phyloP scores from a whole-genome alignment of 1,140 invertebrate genomes.

The Eriosoma lanigerum region DNA sequence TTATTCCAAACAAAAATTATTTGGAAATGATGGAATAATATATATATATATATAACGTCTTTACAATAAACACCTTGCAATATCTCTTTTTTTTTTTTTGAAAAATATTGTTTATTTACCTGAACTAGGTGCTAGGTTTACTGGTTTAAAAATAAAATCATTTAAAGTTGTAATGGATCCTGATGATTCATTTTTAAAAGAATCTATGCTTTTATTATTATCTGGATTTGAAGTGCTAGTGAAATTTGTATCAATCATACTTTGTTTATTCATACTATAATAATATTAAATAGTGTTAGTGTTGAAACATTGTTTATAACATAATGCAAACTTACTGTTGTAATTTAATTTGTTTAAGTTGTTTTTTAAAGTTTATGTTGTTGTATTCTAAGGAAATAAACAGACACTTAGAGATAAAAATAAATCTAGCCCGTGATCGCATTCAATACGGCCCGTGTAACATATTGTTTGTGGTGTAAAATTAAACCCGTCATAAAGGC shows the following conservation, averaged over 20 bases:
- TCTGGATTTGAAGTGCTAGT: too few relatives aligned
- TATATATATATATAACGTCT: too few relatives aligned
- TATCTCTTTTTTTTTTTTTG: not conserved
- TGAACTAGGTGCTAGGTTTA: not conserved
- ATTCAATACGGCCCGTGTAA: too few relatives aligned
- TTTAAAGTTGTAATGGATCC: not conserved
- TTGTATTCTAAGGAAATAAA: not conserved
- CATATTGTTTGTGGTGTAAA: too few relatives aligned
- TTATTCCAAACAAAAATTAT: not conserved
- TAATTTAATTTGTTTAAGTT: not conserved
- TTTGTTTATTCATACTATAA: not conserved
- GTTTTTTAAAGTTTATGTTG: not conserved
- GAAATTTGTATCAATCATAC: not conserved
- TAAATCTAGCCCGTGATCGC: too few relatives aligned
- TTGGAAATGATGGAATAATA: too few relatives aligned
- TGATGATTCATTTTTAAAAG: not conserved
- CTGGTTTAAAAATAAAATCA: constrained; percentile 34
- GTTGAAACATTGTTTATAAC: not conserved
- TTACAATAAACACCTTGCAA: not conserved
- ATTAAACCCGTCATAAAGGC: too few relatives aligned
- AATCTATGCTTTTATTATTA: not conserved
- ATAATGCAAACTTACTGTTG: not conserved
- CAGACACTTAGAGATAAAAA: not conserved
- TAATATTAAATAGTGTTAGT: not conserved
- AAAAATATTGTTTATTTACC: too few relatives aligned